phyloP scores from a whole-genome alignment of 1,140 invertebrate genomes.

The Galleria mellonella region DNA sequence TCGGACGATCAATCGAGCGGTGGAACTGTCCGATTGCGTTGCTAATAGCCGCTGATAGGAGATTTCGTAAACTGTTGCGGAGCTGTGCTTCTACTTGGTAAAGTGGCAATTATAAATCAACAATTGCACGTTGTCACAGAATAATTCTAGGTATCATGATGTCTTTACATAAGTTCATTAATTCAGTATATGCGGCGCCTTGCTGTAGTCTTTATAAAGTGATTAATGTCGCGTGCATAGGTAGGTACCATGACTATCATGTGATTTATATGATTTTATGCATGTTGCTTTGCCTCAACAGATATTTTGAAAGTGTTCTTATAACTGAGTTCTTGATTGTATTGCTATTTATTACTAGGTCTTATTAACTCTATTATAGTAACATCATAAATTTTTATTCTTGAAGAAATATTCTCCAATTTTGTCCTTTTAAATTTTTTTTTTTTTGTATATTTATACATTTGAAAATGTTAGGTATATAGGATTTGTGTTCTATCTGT shows the following conservation, averaged over 20 bases:
- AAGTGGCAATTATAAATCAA: conserved; percentile 28
- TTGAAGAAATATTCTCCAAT: too few species aligned
- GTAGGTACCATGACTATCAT: not conserved
- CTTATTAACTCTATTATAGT: too few species aligned
- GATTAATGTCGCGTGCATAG: conserved; percentile 29
- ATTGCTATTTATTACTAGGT: too few species aligned
- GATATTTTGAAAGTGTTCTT: too few species aligned
- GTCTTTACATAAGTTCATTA: conserved; percentile 33
- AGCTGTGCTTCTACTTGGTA: conserved; percentile 5
- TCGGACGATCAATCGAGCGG: too few species aligned
- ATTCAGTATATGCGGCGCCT: not conserved
- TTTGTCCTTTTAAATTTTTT: too few species aligned
- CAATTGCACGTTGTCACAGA: conserved; percentile 47
- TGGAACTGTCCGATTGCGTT: conserved; percentile 9
- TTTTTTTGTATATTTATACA: too few species aligned
- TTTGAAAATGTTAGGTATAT: too few species aligned
- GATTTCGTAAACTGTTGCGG: conserved; percentile 23
- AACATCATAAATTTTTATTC: too few species aligned
- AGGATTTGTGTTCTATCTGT: too few species aligned
- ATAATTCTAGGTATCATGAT: conserved; percentile 49
- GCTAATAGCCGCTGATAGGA: conserved; percentile 20
- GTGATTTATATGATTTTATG: conserved; percentile 35
- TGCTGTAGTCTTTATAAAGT: conserved; percentile 17
- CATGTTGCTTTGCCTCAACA: too few species aligned
- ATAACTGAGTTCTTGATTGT: too few species aligned